Percentiles rank a stretch among this genome's conserved stretches.
These are phyloP conservation scores for Pseudochromis fuscus DNA, from an alignment of 2,797 vertebrate species.

Conservation along the genomic window DNA sequence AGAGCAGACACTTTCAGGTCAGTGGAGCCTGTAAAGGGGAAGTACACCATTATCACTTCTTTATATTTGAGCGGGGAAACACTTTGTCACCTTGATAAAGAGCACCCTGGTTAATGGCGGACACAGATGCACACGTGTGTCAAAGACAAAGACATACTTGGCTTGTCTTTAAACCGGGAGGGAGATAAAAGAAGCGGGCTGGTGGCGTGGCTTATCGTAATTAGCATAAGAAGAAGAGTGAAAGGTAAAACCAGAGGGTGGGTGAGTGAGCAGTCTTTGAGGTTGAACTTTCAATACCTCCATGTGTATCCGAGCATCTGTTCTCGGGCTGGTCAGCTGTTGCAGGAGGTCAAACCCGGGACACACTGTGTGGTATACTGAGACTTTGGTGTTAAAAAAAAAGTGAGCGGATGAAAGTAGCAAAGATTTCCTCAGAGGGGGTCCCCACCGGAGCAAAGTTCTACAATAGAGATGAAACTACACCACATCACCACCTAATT, in stretches of 20 bases:
- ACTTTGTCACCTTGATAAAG: background rate
- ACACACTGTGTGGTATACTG: background rate
- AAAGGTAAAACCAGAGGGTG: background rate
- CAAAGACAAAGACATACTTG: conserved; percentile 4
- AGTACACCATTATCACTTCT: background rate
- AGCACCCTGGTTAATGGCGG: background rate
- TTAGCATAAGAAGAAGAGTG: conserved; percentile 12
- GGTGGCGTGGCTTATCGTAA: background rate
- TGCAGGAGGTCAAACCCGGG: conserved; percentile 5
- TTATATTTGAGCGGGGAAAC: background rate
- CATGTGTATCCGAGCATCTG: conserved; percentile 16
- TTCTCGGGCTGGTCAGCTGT: conserved; percentile 6
- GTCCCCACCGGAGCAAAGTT: background rate
- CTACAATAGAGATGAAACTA: conserved; percentile 6
- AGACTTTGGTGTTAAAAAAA: background rate
- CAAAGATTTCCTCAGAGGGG: background rate
- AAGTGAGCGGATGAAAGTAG: conserved; percentile 10
- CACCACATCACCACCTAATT: conserved; percentile 22
- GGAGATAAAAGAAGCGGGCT: background rate
- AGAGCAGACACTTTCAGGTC: background rate
- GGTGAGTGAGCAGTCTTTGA: conserved; percentile 4
- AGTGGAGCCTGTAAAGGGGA: background rate
- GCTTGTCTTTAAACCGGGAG: conserved; percentile 1
- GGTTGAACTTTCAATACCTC: background rate
- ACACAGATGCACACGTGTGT: background rate